These are phyloP conservation scores for Wasmannia auropunctata DNA, from an alignment of 1,140 invertebrate genomes.

Conservation along the genomic window DNA sequence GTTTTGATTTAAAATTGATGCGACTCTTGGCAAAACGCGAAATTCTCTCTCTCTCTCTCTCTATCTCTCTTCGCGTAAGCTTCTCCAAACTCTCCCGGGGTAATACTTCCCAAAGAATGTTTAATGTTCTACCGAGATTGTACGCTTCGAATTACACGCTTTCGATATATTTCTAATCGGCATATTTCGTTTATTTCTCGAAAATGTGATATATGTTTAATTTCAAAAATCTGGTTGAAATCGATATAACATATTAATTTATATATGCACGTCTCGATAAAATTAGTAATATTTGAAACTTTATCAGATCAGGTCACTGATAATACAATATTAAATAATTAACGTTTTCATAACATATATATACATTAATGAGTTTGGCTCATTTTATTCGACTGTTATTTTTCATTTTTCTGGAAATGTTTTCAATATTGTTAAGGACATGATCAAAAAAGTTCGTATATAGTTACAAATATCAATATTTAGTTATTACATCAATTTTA, in stretches of 20 bases:
- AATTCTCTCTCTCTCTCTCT: too few relatives aligned
- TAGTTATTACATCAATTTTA: background rate
- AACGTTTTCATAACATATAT: background rate
- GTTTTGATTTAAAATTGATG: constrained; percentile 65
- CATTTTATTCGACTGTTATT: background rate
- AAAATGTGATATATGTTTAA: background rate
- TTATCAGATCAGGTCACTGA: background rate
- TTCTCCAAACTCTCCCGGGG: background rate
- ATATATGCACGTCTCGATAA: background rate
- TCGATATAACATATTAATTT: background rate
- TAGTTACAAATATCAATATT: background rate
- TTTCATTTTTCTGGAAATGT: background rate
- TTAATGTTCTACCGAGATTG: background rate
- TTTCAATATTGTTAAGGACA: background rate
- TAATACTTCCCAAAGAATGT: background rate
- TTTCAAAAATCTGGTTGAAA: background rate
- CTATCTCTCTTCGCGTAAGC: background rate
- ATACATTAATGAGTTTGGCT: background rate
- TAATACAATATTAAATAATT: background rate
- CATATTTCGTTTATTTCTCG: background rate
- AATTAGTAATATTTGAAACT: background rate
- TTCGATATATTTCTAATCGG: background rate
- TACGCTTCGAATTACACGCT: background rate
- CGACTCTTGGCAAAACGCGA: background rate
- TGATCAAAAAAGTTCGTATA: background rate